Evolutionary conservation across 2,888 invertebrate genomes (phyloP), one percentile per base, ranked within the genome.

Genomic region (Ellobium chinense): DNA sequence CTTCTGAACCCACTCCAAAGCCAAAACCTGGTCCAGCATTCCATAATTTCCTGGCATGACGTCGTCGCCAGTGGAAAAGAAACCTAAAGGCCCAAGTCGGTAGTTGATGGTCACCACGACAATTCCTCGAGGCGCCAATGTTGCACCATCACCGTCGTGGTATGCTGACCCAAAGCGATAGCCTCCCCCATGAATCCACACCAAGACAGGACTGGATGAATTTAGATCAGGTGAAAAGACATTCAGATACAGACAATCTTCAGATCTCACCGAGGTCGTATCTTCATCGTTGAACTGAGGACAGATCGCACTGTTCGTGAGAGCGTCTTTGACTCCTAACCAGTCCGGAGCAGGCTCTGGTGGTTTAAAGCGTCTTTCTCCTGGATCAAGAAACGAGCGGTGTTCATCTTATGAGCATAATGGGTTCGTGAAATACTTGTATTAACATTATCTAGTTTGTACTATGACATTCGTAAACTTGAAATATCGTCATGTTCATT

Each of bases 21-120:
- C 73, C 14, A 73, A 27, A 12, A 73, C 60, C 62, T 73, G 73
- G 29, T 77, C 77, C 24, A 77, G 36, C 77, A 77, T 68, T 29
- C 77, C 77, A 58, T 77, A 77, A 68, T 77, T 77, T 60, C 77
- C 68, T 18, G 77, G 77, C 77, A 77, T 77, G 37, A 68, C 37
- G 54, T 68, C 68, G 37, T 77, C 77, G 2, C 68, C 77, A 14
- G 77, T 77, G 58, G 68, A 68, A 27, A 68, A 18, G n/a, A 77
- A 70, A 9, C 70, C 70, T 3, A 58, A 24, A 34, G 34, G 7
- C 9, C 70, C 70, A n/a, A 70, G 56, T 9, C 68, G 39, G 27
- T 68, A 68, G 27, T 68, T 46, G 68, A 68, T 46, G 46, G 68
- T 68, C 24, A 68, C 68, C 2, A 37, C 68, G 2, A 68, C 68